These are phyloP conservation scores for Apodemia zela DNA, from an alignment of 2,888 invertebrate genomes.

Conservation along the genomic window DNA sequence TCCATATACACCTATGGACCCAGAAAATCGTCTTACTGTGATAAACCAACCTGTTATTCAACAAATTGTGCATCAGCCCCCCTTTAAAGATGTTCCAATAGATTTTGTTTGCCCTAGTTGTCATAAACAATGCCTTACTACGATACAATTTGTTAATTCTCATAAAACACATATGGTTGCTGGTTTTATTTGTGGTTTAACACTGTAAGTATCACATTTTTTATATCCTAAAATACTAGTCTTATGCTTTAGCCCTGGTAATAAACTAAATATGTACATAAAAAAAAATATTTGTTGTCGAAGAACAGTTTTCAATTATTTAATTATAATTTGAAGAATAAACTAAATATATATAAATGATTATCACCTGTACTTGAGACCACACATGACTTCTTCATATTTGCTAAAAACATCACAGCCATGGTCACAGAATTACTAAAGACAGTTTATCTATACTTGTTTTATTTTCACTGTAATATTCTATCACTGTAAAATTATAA, in stretches of 20 bases:
- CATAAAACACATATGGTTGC: conserved; percentile 65
- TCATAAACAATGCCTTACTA: conserved; percentile 52
- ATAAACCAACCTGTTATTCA: conserved; percentile 44
- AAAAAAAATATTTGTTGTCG: too few species aligned
- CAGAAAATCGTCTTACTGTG: conserved; percentile 21
- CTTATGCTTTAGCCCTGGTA: neutral
- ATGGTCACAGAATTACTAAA: too few species aligned
- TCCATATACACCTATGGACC: conserved; percentile 46
- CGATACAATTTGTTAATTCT: conserved; percentile 58
- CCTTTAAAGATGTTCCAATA: conserved; percentile 49
- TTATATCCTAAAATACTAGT: neutral
- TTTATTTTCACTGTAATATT: too few species aligned
- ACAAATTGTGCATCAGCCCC: conserved; percentile 51
- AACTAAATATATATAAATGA: too few species aligned
- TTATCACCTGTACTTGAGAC: too few species aligned
- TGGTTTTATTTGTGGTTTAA: conserved; percentile 66
- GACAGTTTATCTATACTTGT: too few species aligned
- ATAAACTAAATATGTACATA: too few species aligned
- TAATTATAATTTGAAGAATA: too few species aligned
- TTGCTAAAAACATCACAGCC: too few species aligned
- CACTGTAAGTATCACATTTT: conserved; percentile 50
- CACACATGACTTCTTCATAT: too few species aligned
- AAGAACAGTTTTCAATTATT: too few species aligned
- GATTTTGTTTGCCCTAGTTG: conserved; percentile 56
- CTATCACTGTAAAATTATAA: too few species aligned